Base-by-base conservation (phyloP, 2,797 vertebrate species). In the Discoglossus pictus region DNA sequence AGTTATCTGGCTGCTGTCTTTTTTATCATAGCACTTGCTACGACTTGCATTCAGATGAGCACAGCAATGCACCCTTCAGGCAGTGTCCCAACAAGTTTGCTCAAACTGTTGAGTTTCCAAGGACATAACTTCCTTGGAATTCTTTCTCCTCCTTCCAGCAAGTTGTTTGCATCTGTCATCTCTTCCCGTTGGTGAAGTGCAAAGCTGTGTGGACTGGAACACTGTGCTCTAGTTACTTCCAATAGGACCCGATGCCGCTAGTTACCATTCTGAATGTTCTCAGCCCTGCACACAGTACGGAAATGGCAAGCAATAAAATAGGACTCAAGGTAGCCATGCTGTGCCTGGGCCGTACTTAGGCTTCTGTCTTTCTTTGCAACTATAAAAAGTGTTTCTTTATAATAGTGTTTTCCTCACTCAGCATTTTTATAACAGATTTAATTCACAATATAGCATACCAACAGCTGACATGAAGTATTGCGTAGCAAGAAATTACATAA, bases 91-190 rank as follows among this genome's bases (percentile, higher is more conserved):
- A 38, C 36, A 40, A 40, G 36, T 56, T 27, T 59, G 39, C 61
- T 58, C 59, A 56, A 23, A 56, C 25, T 34, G 38, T 43, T 36
- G 43, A 17, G 52, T 58, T 70, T 71, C 44, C 61, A 71, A 27
- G 52, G 25, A 48, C 38, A 10, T 20, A 27, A 31, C 47, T 48
- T 64, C 18, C 27, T 58, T 63, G 60, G 60, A 70, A 64, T 70
- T 70, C 25, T 18, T 52, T 24, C 43, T 23, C 47, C 20, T 47
- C 24, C 44, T 58, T 51, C 61, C 52, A 64, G 68, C 60, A n/a
- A 40, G 34, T 60, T 67, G 55, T 67, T 68, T 60, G 55, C 46
- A 60, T 68, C 46, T 68, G 35, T 68, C 46, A 39, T 70, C 35
- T 25, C 23, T 61, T 21, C 39, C 66, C 15, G 36, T 44, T 23